A percentile compares a stretch with the other conserved stretches of the same genome.
Evolutionary conservation across 2,797 vertebrate genomes (phyloP).

Genomic region (Crocodylus rhombifer): DNA sequence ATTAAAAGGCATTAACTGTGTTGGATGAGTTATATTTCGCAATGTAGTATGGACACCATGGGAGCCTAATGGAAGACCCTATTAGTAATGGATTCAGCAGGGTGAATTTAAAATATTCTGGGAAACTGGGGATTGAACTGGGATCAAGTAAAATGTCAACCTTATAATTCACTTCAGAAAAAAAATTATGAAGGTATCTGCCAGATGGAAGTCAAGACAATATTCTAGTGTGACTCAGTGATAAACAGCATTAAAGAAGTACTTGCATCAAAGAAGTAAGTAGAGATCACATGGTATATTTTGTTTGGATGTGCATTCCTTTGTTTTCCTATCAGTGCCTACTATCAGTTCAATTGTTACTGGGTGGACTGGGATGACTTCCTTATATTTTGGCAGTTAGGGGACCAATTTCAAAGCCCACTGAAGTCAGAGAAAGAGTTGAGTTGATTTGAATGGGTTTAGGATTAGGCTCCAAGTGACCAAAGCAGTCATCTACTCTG

Average conservation of each 20-base stretch:
- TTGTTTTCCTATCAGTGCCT: no score
- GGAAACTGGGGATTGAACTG: not conserved
- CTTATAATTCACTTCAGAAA: not conserved
- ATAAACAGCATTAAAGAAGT: not conserved
- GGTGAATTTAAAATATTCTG: not conserved
- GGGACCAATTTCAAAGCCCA: no score
- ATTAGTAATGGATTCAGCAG: not conserved
- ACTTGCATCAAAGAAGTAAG: not conserved
- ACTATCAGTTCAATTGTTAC: no score
- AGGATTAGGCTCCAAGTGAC: no score
- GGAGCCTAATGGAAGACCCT: not conserved
- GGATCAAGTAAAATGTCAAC: not conserved
- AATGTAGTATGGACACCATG: not conserved
- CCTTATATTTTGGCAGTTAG: no score
- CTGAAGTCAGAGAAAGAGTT: no score
- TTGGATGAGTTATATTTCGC: not conserved
- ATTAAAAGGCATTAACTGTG: not conserved
- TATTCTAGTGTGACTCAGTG: not conserved
- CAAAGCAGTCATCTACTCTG: no score
- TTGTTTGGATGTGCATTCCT: no score
- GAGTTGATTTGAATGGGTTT: no score
- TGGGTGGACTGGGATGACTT: no score
- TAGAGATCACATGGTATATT: no score
- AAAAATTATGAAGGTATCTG: not conserved
- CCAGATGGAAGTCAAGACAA: not conserved